Percentiles rank a stretch among this genome's conserved stretches.
These are phyloP conservation scores for Neolamprologus sp. DNA, from an alignment of 2,113 vertebrate genomes.

Conservation along the genomic window DNA sequence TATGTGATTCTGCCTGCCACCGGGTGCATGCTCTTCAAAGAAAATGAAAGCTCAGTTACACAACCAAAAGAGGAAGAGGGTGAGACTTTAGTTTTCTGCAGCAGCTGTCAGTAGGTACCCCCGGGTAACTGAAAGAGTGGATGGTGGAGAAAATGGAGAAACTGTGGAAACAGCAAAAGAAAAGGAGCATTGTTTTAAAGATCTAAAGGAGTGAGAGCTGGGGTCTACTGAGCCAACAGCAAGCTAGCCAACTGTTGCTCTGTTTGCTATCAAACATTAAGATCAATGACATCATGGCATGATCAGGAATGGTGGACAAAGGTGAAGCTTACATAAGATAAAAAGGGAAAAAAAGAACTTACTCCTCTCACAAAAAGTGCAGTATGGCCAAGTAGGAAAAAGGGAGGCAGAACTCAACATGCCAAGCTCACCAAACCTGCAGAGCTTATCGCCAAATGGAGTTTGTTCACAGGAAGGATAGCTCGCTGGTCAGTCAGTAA, in stretches of 20 bases:
- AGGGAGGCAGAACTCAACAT: not conserved
- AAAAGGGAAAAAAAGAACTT: not conserved
- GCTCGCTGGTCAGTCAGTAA: not conserved
- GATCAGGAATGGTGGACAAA: not conserved
- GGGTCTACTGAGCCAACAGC: not conserved
- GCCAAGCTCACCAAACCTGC: not conserved
- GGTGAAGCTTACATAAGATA: not conserved
- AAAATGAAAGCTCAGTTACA: not conserved
- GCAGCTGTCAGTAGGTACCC: not conserved
- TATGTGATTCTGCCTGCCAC: not conserved
- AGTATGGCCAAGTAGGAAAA: not conserved
- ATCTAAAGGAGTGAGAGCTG: not conserved
- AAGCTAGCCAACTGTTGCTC: not conserved
- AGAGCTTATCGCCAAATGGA: not conserved
- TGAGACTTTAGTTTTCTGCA: not conserved
- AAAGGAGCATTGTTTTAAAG: not conserved
- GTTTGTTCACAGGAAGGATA: not conserved
- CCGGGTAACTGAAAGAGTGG: not conserved
- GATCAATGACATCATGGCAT: not conserved
- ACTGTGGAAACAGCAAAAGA: not conserved
- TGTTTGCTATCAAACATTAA: not conserved
- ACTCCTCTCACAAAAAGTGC: not conserved
- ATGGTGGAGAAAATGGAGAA: not conserved
- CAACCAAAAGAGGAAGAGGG: not conserved
- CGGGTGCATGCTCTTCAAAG: not conserved